Evolutionary conservation across 1,140 invertebrate species (phyloP), one percentile per base, ranked within the genome.

Genomic region (Procambarus clarkii): DNA sequence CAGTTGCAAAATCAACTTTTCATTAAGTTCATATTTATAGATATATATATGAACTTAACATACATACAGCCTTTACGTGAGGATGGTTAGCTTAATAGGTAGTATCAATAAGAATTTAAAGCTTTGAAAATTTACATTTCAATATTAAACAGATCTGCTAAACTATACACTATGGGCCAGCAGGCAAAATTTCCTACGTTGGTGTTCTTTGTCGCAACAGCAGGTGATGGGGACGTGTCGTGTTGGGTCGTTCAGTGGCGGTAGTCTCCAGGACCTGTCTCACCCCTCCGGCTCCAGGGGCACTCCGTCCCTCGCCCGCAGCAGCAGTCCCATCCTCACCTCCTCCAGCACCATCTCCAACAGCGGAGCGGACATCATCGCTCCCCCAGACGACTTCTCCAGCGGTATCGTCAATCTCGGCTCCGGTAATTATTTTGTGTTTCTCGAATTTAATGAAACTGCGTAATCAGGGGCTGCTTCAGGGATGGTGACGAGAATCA

Each of bases 331-430:
- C 48, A 60, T 87, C 2, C 24, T 87, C 76, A 87, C 85, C 74
- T 87, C 85, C 48, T 87, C 85, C 50, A 87, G 85, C 76, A 87
- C 85, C 5, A 87, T 87, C n/a, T 87, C 85, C 44, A 74, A 44
- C 15, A 45, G 74, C 13, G 24, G 24, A 45, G 60, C 54, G n/a
- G 85, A 87, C 34, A 64, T 69, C 45, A 87, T 87, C 4, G 85
- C 85, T 46, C 85, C 85, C 44, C 85, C 85, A 15, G 85, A 78
- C 15, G 85, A 87, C 50, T 87, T 87, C 44, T 87, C 74, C 50
- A 87, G 71, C 60, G 85, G 74, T 9, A 34, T 78, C 85, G 54
- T 78, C 8, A 79, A 74, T 60, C 5, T 83, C 13, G 13, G 46
- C 34, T 44, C 81, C 45, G 81, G 81, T 83, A 46, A 83, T 54